Conservation (phyloP, 1,140 invertebrate species). For the Euwallacea fornicatus region DNA sequence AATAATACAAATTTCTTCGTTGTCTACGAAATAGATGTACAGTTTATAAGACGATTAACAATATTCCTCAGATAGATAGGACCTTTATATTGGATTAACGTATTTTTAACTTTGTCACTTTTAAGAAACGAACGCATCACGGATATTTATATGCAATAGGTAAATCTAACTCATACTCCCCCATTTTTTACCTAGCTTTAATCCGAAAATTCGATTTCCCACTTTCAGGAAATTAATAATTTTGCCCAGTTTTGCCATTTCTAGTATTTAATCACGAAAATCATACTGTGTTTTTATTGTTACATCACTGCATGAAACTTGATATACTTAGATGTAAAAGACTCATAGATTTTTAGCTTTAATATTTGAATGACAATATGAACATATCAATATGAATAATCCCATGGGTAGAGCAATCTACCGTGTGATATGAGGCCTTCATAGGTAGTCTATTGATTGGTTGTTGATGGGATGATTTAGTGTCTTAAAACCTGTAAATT, state of each 20-base stretch:
- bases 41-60: slow-evolving; percentile 26
- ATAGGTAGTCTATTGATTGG: slow-evolving; percentile 46
- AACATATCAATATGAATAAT: slow-evolving; percentile 50
- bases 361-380: slow-evolving; percentile 52
- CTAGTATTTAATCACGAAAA: slow-evolving; percentile 1
- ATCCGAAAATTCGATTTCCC: slow-evolving; percentile 1
- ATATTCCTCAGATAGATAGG: slow-evolving; percentile 28
- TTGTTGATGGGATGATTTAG: slow-evolving; percentile 45
- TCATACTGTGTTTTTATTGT: slow-evolving; percentile 3
- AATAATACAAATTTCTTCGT: slow-evolving; percentile 24
- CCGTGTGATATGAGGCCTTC: slow-evolving; percentile 53
- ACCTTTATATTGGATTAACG: slow-evolving; percentile 25
- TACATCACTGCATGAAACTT: slow-evolving; percentile 27
- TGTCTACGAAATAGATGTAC: slow-evolving; percentile 26
- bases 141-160: slow-evolving; percentile 25
- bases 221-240: background rate
- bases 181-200: slow-evolving; percentile 31
- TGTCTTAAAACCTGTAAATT: slow-evolving; percentile 49
- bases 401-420: slow-evolving; percentile 45
- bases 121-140: slow-evolving; percentile 27
- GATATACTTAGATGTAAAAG: slow-evolving; percentile 27
- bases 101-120: slow-evolving; percentile 18
- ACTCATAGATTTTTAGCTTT: slow-evolving; percentile 47
- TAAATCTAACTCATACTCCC: slow-evolving; percentile 19
- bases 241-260: slow-evolving; percentile 4